Evolutionary conservation across 2,797 vertebrate species (phyloP).

Genomic region (Morus bassanus): DNA sequence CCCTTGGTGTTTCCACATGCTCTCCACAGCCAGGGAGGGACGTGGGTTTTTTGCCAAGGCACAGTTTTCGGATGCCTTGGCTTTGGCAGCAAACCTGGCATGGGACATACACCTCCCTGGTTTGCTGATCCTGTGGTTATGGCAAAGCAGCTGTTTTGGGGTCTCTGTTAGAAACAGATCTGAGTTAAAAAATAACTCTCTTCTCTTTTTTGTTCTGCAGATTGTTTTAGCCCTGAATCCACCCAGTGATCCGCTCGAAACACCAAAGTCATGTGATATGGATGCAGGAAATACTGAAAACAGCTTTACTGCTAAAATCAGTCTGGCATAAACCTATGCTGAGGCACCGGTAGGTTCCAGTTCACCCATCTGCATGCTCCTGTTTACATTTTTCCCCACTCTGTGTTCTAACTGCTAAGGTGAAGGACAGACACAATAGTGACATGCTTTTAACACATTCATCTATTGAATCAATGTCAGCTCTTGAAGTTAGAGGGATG

Average conservation of each 20-base stretch:
- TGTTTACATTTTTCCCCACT: background rate
- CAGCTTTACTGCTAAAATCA: background rate
- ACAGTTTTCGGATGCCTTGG: rapidly evolving
- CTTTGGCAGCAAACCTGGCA: background rate
- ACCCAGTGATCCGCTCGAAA: background rate
- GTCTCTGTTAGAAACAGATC: background rate
- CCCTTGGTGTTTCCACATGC: rapidly evolving
- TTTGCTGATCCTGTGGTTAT: background rate
- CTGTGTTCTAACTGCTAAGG: background rate
- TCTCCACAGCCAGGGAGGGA: background rate
- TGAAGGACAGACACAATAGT: background rate
- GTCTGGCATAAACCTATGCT: background rate
- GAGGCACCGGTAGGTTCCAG: background rate
- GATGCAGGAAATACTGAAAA: background rate
- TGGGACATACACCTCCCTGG: background rate
- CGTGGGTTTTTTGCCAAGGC: rapidly evolving
- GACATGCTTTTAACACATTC: background rate
- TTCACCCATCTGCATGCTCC: background rate
- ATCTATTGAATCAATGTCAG: background rate
- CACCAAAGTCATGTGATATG: background rate
- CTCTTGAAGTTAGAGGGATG: background rate
- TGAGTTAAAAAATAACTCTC: background rate
- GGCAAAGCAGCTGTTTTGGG: background rate
- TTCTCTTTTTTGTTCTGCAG: background rate
- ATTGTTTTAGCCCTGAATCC: background rate